Evolutionary conservation across 30 jellyfish, hydroid and myxozoan species (phyloP).

Genomic region (Mastigias papua): DNA sequence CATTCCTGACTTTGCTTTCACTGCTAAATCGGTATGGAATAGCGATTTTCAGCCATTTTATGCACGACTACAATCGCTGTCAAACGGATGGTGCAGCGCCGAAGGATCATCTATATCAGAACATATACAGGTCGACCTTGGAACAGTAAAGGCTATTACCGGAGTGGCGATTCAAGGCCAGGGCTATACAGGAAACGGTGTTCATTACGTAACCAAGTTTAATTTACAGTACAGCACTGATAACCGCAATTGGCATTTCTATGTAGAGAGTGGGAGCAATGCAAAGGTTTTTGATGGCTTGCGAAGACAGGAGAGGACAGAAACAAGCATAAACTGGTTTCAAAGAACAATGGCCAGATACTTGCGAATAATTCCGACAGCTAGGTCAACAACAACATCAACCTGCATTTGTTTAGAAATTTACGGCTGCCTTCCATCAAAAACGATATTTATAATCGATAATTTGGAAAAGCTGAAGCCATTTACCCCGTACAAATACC

Average conservation of each 20-base stretch:
- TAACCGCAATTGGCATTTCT: constrained; percentile 9
- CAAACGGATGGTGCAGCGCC: constrained; percentile 50
- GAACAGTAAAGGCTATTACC: constrained; percentile 17
- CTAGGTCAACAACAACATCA: background rate
- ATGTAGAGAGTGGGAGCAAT: background rate
- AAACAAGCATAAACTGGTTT: constrained; percentile 58
- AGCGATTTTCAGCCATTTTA: background rate
- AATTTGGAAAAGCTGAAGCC: background rate
- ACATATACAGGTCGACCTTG: constrained; percentile 40
- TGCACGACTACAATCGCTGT: constrained; percentile 13
- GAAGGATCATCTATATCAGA: constrained; percentile 17
- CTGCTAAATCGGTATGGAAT: constrained; percentile 1
- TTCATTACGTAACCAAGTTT: background rate
- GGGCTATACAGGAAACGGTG: background rate
- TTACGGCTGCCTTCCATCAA: constrained; percentile 44
- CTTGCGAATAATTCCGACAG: constrained; percentile 45
- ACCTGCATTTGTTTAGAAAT: constrained; percentile 56
- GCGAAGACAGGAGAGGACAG: background rate
- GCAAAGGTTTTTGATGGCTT: background rate
- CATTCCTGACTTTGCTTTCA: constrained; percentile 39
- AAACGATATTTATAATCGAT: background rate
- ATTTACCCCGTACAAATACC: background rate
- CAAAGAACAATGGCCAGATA: constrained; percentile 26
- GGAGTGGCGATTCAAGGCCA: constrained; percentile 69
- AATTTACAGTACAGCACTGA: background rate